A percentile compares a stretch with the other conserved stretches of the same genome.
These are phyloP conservation scores for Callyntrura sp. DNA, from an alignment of 2,888 invertebrate species.

Conservation along the genomic window DNA sequence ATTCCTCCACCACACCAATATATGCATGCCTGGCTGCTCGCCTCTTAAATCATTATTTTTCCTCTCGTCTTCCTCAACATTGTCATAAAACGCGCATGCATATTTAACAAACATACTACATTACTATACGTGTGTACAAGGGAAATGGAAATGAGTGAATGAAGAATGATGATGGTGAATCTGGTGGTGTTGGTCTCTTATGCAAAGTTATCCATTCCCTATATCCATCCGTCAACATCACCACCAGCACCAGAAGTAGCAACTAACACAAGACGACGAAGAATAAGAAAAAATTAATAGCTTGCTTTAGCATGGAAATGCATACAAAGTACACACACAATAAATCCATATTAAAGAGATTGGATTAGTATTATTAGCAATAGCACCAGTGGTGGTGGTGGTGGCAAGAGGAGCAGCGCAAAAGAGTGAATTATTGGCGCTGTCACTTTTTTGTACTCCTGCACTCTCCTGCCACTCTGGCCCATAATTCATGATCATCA, in stretches of 20 bases:
- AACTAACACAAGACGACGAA: not conserved
- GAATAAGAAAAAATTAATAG: constrained; percentile 29
- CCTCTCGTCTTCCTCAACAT: constrained; percentile 10
- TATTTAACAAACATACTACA: not conserved
- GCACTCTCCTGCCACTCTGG: constrained; percentile 46
- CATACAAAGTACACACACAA: constrained; percentile 1
- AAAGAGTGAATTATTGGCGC: constrained; percentile 73
- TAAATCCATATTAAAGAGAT: constrained; percentile 45
- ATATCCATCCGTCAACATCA: constrained; percentile 62
- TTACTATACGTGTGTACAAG: not conserved
- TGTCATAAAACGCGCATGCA: constrained; percentile 42
- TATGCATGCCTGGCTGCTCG: not conserved
- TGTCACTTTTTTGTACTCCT: constrained; percentile 71
- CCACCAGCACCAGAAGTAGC: constrained; percentile 28
- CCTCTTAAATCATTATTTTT: constrained; percentile 26
- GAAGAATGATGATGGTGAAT: constrained; percentile 53
- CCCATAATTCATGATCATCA: constrained; percentile 75
- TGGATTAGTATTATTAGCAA: constrained; percentile 52
- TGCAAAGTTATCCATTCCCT: constrained; percentile 29
- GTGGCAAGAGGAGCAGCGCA: constrained; percentile 19
- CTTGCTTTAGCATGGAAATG: constrained; percentile 31
- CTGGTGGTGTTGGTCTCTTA: not conserved
- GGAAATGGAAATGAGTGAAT: constrained; percentile 42
- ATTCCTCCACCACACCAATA: constrained; percentile 42
- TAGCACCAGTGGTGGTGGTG: not conserved